Evolutionary conservation across 2,888 invertebrate species (phyloP).

Genomic region (Achlya flavicornis): DNA sequence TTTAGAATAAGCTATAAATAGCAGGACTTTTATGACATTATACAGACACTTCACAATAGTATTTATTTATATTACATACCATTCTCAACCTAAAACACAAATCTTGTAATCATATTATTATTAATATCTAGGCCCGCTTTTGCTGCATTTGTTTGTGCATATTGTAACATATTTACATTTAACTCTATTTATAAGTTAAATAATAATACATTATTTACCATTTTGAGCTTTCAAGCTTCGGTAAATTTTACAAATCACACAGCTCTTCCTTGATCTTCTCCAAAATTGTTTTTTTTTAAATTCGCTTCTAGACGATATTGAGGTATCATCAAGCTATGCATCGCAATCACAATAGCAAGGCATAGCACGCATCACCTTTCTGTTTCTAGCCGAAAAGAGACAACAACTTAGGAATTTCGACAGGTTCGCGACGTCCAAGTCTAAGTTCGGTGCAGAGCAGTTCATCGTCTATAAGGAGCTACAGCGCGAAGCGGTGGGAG

Average conservation of each 20-base stretch:
- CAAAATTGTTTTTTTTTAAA: not conserved
- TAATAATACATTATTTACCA: not conserved
- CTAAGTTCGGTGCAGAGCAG: constrained; percentile 93
- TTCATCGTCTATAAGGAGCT: constrained; percentile 92
- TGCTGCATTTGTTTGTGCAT: not conserved
- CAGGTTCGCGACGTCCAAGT: constrained; percentile 95
- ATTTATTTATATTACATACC: no score
- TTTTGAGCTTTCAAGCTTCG: not conserved
- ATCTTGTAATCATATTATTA: no score
- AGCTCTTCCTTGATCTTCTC: not conserved
- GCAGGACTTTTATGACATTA: not conserved
- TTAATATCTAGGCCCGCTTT: constrained; percentile 3
- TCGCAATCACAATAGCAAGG: constrained; percentile 9
- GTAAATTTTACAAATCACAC: not conserved
- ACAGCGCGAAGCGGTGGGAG: constrained; percentile 91
- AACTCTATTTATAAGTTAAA: no score
- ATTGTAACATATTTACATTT: not conserved
- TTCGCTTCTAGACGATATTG: not conserved
- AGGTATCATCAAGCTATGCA: constrained; percentile 2
- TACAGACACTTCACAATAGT: not conserved
- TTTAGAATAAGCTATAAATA: not conserved
- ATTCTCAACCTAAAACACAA: no score
- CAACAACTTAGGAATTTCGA: constrained; percentile 25
- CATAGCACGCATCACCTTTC: constrained; percentile 17
- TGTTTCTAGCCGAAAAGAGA: constrained; percentile 20